Evolutionary conservation across 2,888 invertebrate genomes (phyloP).

Genomic region (Disparrhopalites patrizii): DNA sequence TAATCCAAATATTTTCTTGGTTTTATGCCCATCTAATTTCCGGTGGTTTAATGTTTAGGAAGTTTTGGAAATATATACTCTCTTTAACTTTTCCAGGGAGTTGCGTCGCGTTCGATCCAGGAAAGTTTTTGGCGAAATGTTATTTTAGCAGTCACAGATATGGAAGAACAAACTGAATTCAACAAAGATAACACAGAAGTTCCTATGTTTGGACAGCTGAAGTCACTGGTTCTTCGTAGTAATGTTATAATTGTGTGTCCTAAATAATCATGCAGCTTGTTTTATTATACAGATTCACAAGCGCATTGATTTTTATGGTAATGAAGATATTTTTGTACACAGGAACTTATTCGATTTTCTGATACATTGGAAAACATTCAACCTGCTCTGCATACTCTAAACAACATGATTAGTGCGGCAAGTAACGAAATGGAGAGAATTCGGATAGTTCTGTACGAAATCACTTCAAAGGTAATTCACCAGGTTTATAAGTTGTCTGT

Average conservation of each 20-base stretch:
- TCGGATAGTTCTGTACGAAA: conserved; percentile 18
- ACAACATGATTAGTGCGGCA: conserved; percentile 9
- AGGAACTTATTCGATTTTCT: conserved; percentile 21
- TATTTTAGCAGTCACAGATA: conserved; percentile 2
- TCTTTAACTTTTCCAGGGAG: neutral
- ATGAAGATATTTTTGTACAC: too few relatives aligned
- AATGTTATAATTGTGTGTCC: conserved; percentile 18
- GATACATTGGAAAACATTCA: conserved; percentile 22
- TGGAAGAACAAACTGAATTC: conserved; percentile 3
- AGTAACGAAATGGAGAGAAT: conserved; percentile 19
- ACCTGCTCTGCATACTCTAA: conserved; percentile 10
- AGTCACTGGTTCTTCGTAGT: conserved; percentile 20
- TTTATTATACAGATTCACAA: neutral
- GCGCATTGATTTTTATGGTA: too few relatives aligned
- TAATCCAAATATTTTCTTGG: neutral
- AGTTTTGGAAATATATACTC: neutral
- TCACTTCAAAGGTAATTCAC: conserved; percentile 20
- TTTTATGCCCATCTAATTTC: neutral
- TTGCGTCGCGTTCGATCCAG: neutral
- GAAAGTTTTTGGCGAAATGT: conserved; percentile 20
- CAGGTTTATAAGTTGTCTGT: too few relatives aligned
- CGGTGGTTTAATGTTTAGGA: neutral
- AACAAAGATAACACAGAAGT: conserved; percentile 21
- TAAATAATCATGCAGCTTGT: neutral
- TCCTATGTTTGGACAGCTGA: conserved; percentile 20